These are phyloP conservation scores for Nothura maculosa DNA, from an alignment of 2,797 vertebrate species.

Conservation along the genomic window DNA sequence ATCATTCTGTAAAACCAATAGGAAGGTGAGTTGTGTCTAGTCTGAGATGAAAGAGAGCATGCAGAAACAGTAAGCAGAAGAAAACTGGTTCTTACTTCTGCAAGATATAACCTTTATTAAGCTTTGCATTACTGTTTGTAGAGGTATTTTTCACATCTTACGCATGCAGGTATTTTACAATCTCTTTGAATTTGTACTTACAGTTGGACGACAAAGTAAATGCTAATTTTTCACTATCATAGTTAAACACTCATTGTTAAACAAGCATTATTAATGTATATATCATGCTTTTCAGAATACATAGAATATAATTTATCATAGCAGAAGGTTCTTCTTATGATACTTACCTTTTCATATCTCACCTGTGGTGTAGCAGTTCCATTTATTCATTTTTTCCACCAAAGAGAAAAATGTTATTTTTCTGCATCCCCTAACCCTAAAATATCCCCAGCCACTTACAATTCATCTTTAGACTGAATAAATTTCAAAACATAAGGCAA, in stretches of 20 bases:
- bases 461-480: not conserved
- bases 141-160: not conserved
- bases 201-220: not conserved
- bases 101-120: not conserved
- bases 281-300: not conserved
- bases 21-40: not conserved
- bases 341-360: not conserved
- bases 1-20: not conserved
- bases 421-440: not conserved
- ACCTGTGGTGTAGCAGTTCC: not conserved
- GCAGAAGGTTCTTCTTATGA: not conserved
- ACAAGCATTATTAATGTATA: not conserved
- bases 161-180: not conserved
- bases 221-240: not conserved
- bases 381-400: not conserved
- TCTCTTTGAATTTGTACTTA: not conserved
- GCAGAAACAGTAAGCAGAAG: not conserved
- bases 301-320: not conserved
- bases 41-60: not conserved
- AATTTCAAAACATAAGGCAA: not conserved
- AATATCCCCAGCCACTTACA: not conserved
- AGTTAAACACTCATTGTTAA: not conserved
- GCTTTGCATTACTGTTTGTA: not conserved
- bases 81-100: not conserved
- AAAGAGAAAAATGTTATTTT: not conserved